Percentiles rank a stretch among this genome's conserved stretches.
phyloP scores from a whole-genome alignment of 2,113 vertebrate species.

The Pycnonotus jocosus region DNA sequence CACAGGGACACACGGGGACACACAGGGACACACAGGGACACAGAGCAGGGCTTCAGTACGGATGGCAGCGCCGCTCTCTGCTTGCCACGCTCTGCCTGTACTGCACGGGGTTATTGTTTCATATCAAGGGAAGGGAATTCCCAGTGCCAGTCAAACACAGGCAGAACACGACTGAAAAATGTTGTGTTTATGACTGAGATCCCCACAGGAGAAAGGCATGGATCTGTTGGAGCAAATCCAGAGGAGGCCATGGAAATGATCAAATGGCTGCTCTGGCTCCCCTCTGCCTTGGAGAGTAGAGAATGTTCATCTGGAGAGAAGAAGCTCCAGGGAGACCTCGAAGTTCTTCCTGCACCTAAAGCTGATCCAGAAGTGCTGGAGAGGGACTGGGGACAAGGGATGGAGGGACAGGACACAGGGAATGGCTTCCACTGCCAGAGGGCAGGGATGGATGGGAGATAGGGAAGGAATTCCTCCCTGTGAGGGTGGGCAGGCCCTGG shows the following conservation, averaged over 20 bases:
- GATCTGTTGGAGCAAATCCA: neutral
- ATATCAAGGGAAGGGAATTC: neutral
- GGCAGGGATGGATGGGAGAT: neutral
- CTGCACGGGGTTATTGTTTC: accelerated
- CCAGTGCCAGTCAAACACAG: neutral
- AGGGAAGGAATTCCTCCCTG: neutral
- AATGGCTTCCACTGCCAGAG: neutral
- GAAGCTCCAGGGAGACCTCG: neutral
- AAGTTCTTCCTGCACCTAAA: accelerated
- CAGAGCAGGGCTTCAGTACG: too few species aligned
- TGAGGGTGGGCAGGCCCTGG: neutral
- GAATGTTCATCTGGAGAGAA: neutral
- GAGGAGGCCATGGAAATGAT: neutral
- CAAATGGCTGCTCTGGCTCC: neutral
- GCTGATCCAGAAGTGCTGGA: neutral
- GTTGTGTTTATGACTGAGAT: accelerated
- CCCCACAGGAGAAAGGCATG: neutral
- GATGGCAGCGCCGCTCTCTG: accelerated
- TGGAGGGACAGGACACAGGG: neutral
- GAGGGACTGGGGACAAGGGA: neutral
- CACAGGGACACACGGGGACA: neutral
- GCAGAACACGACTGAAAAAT: accelerated
- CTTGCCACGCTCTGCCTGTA: accelerated
- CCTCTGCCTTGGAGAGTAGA: neutral
- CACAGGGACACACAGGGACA: neutral